A percentile compares a stretch with the other conserved stretches of the same genome.
Conservation (phyloP, 2,888 invertebrate genomes). For the Anthophora plumipes region DNA sequence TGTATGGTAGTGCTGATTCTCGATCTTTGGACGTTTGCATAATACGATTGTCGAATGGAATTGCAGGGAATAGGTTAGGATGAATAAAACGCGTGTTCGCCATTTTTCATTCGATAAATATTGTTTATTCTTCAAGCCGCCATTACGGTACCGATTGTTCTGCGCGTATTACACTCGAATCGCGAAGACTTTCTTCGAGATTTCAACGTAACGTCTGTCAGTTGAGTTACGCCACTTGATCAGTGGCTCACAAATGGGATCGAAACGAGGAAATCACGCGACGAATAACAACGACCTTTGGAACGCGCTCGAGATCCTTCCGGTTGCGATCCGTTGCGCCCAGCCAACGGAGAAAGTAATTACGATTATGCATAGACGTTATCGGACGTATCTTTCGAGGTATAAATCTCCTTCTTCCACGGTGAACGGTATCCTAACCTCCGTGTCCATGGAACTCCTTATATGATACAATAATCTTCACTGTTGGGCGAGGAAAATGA, state of each 20-base stretch:
- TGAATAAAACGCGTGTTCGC: no score
- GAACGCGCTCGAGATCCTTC: slow-evolving; percentile 30
- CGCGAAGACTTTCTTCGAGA: no score
- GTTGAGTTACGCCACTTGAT: background rate
- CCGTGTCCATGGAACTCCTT: background rate
- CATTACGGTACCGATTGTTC: no score
- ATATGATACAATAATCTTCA: slow-evolving; percentile 53
- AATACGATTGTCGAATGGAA: no score
- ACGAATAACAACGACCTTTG: slow-evolving; percentile 30
- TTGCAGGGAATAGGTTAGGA: no score
- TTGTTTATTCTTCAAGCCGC: no score
- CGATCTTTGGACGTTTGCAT: no score
- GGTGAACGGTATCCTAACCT: background rate
- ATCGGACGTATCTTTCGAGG: slow-evolving; percentile 25
- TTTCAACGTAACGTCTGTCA: slow-evolving; percentile 14
- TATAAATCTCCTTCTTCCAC: slow-evolving; percentile 19
- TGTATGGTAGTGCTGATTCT: background rate
- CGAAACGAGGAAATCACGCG: slow-evolving; percentile 33
- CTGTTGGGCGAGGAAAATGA: slow-evolving; percentile 25
- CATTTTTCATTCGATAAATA: no score
- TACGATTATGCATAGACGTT: slow-evolving; percentile 41
- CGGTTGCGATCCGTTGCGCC: slow-evolving; percentile 15
- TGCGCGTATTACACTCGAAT: no score
- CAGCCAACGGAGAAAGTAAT: slow-evolving; percentile 55
- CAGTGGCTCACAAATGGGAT: no score